Percentiles rank a stretch among this genome's conserved stretches.
phyloP scores from a whole-genome alignment of 2,888 invertebrate species.

The Dexiosoma caninum region DNA sequence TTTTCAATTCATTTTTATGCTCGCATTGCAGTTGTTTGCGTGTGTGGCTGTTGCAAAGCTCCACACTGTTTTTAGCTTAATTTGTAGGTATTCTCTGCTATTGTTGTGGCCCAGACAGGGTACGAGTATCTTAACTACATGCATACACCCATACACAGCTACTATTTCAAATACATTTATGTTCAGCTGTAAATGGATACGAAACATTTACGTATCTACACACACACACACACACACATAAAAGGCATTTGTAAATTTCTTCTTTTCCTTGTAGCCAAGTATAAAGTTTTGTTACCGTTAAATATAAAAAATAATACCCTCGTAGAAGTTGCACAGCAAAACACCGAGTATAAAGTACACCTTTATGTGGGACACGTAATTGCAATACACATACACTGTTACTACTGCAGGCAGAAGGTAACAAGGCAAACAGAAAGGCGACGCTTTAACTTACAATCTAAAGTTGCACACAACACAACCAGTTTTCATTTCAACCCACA shows the following conservation, averaged over 20 bases:
- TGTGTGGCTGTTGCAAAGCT: not conserved
- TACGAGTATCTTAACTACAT: slow-evolving; percentile 22
- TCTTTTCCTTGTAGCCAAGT: not conserved
- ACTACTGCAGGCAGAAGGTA: not conserved
- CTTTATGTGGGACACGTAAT: slow-evolving; percentile 46
- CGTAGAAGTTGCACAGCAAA: slow-evolving; percentile 1
- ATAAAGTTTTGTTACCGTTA: slow-evolving; percentile 25
- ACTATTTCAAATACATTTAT: not conserved
- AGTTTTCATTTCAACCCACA: slow-evolving; percentile 28
- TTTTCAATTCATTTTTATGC: not conserved
- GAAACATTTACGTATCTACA: not conserved
- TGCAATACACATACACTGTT: slow-evolving; percentile 47
- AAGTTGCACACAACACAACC: slow-evolving; percentile 19
- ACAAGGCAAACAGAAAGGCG: not conserved
- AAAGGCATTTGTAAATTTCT: slow-evolving; percentile 15
- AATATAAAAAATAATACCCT: slow-evolving; percentile 20
- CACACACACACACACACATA: not conserved
- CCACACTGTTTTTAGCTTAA: slow-evolving; percentile 39
- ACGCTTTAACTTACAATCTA: not conserved
- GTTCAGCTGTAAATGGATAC: not conserved
- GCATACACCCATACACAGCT: not conserved
- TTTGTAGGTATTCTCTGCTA: slow-evolving; percentile 53
- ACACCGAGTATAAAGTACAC: slow-evolving; percentile 34
- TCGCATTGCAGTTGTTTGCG: not conserved
- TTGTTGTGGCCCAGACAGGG: slow-evolving; percentile 40